Evolutionary conservation across 2,888 invertebrate species (phyloP).

Genomic region (Metellina segmentata): DNA sequence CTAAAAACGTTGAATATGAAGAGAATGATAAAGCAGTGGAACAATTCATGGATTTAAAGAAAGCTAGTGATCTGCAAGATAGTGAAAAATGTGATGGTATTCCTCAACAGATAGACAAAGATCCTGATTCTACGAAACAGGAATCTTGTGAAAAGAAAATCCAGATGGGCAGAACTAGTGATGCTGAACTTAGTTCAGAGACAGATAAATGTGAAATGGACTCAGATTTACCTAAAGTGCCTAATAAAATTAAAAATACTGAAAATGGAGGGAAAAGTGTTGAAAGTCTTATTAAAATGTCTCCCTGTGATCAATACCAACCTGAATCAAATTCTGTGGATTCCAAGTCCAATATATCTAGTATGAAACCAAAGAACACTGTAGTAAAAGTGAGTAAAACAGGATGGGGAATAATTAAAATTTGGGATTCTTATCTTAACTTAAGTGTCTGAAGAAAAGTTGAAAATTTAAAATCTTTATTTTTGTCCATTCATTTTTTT

Average conservation of each 20-base stretch:
- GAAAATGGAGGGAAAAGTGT: background rate
- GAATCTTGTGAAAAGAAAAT: background rate
- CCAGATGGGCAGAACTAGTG: background rate
- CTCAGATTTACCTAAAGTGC: background rate
- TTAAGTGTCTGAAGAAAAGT: background rate
- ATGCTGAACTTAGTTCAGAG: background rate
- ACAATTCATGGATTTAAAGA: background rate
- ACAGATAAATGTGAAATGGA: background rate
- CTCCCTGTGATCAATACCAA: background rate
- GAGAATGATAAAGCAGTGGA: background rate
- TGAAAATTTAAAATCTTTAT: background rate
- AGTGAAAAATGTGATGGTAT: background rate
- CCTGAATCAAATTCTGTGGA: constrained; percentile 1
- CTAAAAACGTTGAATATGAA: background rate
- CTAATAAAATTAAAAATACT: background rate
- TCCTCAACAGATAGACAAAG: background rate
- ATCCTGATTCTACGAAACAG: background rate
- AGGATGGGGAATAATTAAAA: background rate
- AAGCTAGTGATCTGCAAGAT: background rate
- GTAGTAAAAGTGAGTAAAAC: background rate
- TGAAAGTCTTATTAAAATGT: background rate
- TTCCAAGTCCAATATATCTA: background rate
- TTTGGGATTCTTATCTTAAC: background rate
- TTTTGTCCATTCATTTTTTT: background rate
- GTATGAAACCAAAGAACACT: background rate